Conservation (phyloP, 2,888 invertebrate genomes). For the Drosophila prostipennis region DNA sequence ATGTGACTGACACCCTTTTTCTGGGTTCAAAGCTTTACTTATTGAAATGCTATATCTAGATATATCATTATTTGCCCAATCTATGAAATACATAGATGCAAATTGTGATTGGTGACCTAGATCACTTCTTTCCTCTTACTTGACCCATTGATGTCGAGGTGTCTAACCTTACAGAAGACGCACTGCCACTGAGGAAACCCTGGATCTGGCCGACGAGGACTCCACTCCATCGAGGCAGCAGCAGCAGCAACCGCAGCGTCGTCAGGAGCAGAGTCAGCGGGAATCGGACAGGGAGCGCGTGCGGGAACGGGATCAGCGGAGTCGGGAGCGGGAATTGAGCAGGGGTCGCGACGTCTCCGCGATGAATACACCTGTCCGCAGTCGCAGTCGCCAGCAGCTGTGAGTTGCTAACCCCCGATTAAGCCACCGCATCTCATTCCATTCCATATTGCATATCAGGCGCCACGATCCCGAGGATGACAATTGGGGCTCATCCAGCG, state of each 20-base stretch:
- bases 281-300: slow-evolving; percentile 57
- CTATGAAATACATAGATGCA: too few species aligned
- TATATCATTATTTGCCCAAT: too few species aligned
- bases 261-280: slow-evolving; percentile 47
- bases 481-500: slow-evolving; percentile 80
- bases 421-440: slow-evolving; percentile 21
- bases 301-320: slow-evolving; percentile 62
- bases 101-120: too few species aligned
- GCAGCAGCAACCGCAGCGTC: slow-evolving; percentile 50
- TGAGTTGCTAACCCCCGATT: slow-evolving; percentile 52
- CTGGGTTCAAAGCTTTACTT: too few species aligned
- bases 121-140: background rate
- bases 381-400: slow-evolving; percentile 75
- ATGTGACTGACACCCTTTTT: too few species aligned
- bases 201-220: slow-evolving; percentile 75
- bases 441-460: slow-evolving; percentile 45
- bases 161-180: slow-evolving; percentile 61
- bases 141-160: background rate
- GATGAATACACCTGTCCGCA: slow-evolving; percentile 70
- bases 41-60: too few species aligned
- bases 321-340: slow-evolving; percentile 71
- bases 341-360: slow-evolving; percentile 69
- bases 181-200: slow-evolving; percentile 79
- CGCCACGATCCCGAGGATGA: slow-evolving; percentile 72
- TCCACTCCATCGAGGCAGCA: slow-evolving; percentile 57